Evolutionary conservation across 2,113 vertebrate species (phyloP), one percentile per base, ranked within the genome.

Genomic region (Cromileptes altivelis): DNA sequence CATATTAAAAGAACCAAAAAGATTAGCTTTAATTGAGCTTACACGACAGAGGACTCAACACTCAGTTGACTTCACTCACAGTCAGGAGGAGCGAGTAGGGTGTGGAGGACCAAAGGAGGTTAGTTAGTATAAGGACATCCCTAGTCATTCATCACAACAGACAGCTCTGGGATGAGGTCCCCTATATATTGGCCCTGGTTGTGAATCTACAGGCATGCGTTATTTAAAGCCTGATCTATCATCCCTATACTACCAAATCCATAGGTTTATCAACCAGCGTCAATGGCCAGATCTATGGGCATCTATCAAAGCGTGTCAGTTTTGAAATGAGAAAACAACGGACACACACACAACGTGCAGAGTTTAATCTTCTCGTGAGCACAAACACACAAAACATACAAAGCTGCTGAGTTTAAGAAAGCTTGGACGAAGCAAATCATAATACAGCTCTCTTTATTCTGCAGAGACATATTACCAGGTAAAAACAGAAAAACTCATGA

Each of bases 221-320:
- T 89, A 80, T 91, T 91, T 84, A 90, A 88, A 88, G 82, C 71
- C 76, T 85, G 70, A 90, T 88, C 77, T 63, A 82, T 91, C 81
- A 79, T 74, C 77, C 77, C 73, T 55, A 81, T 82, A 89, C 88
- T 76, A 80, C 64, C 70, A 85, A 81, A 92, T 88, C 78, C 70
- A 92, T 90, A 83, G 53, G 73, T 85, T 85, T 91, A 91, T 86
- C 86, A 89, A 79, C 55, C 67, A 23, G 47, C 25, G 37, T 91
- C 84, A 85, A 78, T 49, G 70, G 37, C 70, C 62, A 65, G 52
- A 81, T 87, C 71, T 62, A 85, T 81, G 79, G 17, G 56, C 88
- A 90, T 94, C 56, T 65, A 89, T 93, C 85, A 90, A 79, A 64
- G n/a, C 23, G 0, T 86, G 88, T 81, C 88, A 87, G 76, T 17